phyloP scores from a whole-genome alignment of 2,797 vertebrate genomes.

The Neomorphus geoffroyi region DNA sequence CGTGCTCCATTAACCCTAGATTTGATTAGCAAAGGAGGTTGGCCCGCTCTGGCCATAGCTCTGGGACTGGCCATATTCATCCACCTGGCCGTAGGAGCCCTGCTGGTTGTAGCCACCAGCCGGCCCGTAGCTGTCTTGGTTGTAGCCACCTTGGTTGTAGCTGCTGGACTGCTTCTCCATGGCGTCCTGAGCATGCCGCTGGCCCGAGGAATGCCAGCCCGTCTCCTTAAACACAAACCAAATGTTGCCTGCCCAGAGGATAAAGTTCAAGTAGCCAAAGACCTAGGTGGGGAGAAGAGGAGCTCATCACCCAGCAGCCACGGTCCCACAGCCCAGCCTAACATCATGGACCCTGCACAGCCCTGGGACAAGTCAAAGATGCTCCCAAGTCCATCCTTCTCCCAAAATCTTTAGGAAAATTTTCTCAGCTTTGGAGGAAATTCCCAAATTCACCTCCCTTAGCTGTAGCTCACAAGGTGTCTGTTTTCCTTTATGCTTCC shows the following conservation, averaged over 20 bases:
- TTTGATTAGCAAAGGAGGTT: conserved; percentile 90
- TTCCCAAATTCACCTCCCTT: background rate
- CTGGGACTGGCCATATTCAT: conserved; percentile 79
- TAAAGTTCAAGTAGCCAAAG: conserved; percentile 97
- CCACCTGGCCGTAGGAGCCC: conserved; percentile 88
- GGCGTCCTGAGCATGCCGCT: conserved; percentile 78
- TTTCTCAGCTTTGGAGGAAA: background rate
- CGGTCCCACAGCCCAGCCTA: background rate
- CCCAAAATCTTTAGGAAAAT: background rate
- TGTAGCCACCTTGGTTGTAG: conserved; percentile 85
- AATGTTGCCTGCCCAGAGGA: conserved; percentile 98
- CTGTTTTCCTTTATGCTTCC: background rate
- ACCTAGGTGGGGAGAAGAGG: conserved; percentile 78
- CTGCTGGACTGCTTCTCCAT: conserved; percentile 87
- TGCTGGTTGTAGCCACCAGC: conserved; percentile 82
- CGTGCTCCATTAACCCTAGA: conserved; percentile 71
- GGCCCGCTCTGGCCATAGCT: conserved; percentile 81
- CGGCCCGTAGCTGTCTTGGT: conserved; percentile 86
- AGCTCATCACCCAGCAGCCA: background rate
- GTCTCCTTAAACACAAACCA: conserved; percentile 99
- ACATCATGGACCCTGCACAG: accelerated
- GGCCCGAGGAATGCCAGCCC: conserved; percentile 90
- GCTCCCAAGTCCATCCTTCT: background rate
- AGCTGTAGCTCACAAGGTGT: background rate
- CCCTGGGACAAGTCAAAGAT: background rate